Evolutionary conservation across 2,113 vertebrate genomes (phyloP).

Genomic region (Benitochromis conjunctus): DNA sequence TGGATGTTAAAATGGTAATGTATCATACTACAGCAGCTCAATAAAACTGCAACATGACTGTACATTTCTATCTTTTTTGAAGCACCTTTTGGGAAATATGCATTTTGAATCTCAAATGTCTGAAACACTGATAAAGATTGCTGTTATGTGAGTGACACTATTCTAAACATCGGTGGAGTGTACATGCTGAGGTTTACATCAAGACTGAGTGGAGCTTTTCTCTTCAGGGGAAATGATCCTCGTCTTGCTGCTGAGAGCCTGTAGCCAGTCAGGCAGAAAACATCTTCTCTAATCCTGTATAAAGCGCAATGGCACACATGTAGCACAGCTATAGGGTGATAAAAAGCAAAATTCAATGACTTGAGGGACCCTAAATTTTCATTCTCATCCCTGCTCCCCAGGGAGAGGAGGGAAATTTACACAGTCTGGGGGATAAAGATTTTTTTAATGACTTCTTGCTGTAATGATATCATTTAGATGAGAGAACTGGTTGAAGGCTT

Average conservation of each 20-base stretch:
- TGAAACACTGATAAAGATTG: constrained; percentile 24
- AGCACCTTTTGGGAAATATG: not conserved
- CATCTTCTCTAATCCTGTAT: constrained; percentile 56
- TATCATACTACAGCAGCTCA: constrained; percentile 16
- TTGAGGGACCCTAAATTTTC: constrained; percentile 49
- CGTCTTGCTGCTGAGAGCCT: constrained; percentile 40
- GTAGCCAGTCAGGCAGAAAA: constrained; percentile 64
- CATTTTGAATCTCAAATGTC: not conserved
- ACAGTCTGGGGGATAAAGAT: constrained; percentile 11
- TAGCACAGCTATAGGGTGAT: constrained; percentile 41
- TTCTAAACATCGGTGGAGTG: not conserved
- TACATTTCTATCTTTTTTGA: not conserved
- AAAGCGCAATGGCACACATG: constrained; percentile 52
- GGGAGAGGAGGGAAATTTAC: constrained; percentile 40
- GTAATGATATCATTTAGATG: constrained; percentile 54
- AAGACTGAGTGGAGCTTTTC: constrained; percentile 15
- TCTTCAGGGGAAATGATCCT: constrained; percentile 55
- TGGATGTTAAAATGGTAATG: not conserved
- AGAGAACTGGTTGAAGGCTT: constrained; percentile 37
- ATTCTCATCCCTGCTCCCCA: constrained; percentile 45
- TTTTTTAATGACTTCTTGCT: constrained; percentile 55
- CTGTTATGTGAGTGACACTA: constrained; percentile 11
- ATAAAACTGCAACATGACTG: not conserved
- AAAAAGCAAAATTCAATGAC: constrained; percentile 60
- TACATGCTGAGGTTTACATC: constrained; percentile 16